Evolutionary conservation across 2,797 vertebrate genomes (phyloP).

Genomic region (Acanthis flammea): DNA sequence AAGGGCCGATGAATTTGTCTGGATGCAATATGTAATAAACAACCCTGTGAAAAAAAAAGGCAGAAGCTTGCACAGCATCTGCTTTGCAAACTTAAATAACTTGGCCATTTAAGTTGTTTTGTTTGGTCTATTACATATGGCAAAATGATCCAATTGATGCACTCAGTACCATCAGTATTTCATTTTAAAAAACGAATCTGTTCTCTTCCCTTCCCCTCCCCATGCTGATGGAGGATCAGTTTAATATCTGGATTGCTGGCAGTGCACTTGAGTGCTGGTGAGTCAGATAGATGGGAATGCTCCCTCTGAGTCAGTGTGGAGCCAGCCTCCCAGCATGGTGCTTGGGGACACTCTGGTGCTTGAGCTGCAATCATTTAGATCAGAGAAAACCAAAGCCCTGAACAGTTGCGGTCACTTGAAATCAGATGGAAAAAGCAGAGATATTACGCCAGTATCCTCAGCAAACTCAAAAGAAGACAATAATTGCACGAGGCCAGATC

Average conservation of each 20-base stretch:
- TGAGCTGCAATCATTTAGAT: slow-evolving; percentile 63
- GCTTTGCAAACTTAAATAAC: slow-evolving; percentile 64
- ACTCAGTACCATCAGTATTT: slow-evolving; percentile 52
- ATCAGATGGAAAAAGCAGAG: slow-evolving; percentile 47
- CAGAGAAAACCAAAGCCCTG: slow-evolving; percentile 59
- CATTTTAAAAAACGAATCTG: slow-evolving; percentile 36
- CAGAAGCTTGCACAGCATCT: slow-evolving; percentile 54
- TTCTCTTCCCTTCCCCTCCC: not conserved
- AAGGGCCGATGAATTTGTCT: slow-evolving; percentile 52
- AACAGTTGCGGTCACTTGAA: slow-evolving; percentile 64
- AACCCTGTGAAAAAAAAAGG: slow-evolving; percentile 46
- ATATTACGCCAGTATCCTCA: slow-evolving; percentile 33
- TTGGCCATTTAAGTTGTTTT: slow-evolving; percentile 60
- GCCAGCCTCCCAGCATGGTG: slow-evolving; percentile 67
- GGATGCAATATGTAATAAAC: slow-evolving; percentile 65
- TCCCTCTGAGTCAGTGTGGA: slow-evolving; percentile 61
- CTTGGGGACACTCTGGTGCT: slow-evolving; percentile 66
- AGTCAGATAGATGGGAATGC: slow-evolving; percentile 66
- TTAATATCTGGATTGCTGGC: slow-evolving; percentile 66
- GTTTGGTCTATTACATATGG: slow-evolving; percentile 59
- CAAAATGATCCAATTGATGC: slow-evolving; percentile 51
- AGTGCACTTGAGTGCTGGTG: slow-evolving; percentile 50
- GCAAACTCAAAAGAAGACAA: slow-evolving; percentile 30
- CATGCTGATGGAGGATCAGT: slow-evolving; percentile 32
- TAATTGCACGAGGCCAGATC: slow-evolving; percentile 30